phyloP scores from a whole-genome alignment of 2,888 invertebrate genomes.

The Nomada fabriciana region DNA sequence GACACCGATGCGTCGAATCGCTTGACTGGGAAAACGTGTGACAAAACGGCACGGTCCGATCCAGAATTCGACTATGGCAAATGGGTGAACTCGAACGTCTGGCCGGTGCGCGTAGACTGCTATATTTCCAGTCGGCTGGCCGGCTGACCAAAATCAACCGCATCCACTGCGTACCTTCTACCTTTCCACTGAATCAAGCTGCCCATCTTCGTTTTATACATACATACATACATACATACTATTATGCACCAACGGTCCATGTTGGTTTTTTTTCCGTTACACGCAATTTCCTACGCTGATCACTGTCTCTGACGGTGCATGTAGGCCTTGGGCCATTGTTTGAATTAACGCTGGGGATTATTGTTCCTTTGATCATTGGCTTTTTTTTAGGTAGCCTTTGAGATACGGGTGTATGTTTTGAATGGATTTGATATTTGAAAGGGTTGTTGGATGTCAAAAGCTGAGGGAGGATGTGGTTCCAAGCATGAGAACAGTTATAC shows the following conservation, averaged over 20 bases:
- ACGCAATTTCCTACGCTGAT: not conserved
- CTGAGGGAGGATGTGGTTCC: not conserved
- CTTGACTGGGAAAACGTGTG: slow-evolving; percentile 11
- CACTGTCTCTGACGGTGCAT: too few relatives aligned
- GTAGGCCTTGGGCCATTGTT: too few relatives aligned
- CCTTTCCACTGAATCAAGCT: not conserved
- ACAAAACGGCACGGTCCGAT: slow-evolving; percentile 19
- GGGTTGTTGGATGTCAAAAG: not conserved
- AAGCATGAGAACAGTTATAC: not conserved
- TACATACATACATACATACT: too few relatives aligned
- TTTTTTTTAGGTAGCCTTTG: too few relatives aligned
- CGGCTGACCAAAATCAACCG: slow-evolving; percentile 33
- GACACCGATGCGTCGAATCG: slow-evolving; percentile 11
- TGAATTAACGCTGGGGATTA: too few relatives aligned
- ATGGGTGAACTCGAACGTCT: slow-evolving; percentile 4
- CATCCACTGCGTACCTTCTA: slow-evolving; percentile 6
- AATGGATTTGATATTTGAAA: too few relatives aligned
- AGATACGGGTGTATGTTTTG: too few relatives aligned
- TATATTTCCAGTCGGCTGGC: slow-evolving; percentile 45
- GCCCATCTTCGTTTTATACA: not conserved
- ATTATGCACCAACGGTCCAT: not conserved
- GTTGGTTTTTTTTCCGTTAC: not conserved
- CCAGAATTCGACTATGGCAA: slow-evolving; percentile 30
- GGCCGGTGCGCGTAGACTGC: slow-evolving; percentile 1
- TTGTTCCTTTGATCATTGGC: too few relatives aligned